Evolutionary conservation across 2,888 invertebrate species (phyloP).

Genomic region (Cartodere bifasciata): DNA sequence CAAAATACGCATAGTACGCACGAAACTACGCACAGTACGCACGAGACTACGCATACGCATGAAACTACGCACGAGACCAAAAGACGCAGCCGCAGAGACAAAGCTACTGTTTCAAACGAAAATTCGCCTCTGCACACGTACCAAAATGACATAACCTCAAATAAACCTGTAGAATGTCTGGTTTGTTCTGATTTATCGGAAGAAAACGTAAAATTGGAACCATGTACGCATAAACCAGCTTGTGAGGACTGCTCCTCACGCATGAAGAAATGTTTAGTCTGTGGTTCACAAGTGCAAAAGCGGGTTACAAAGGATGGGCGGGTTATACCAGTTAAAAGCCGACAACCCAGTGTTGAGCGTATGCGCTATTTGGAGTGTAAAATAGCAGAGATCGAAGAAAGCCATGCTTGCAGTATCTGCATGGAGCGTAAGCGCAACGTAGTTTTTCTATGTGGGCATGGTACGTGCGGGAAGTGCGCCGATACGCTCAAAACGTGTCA

Average conservation of each 20-base stretch:
- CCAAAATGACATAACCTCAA: constrained; percentile 25
- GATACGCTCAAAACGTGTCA: constrained; percentile 72
- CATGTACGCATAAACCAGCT: constrained; percentile 61
- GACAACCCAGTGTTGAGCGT: constrained; percentile 53
- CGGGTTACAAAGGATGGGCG: constrained; percentile 41
- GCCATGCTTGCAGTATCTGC: constrained; percentile 75
- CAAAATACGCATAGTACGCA: constrained; percentile 24
- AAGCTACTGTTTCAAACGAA: constrained; percentile 28
- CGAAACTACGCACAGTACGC: constrained; percentile 22
- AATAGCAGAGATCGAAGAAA: constrained; percentile 77
- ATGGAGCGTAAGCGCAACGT: constrained; percentile 75
- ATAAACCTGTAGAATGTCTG: constrained; percentile 47
- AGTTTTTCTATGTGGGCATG: constrained; percentile 81
- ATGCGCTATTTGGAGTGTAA: constrained; percentile 60
- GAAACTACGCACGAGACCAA: too few species aligned
- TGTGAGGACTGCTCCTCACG: constrained; percentile 63
- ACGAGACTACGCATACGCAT: too few species aligned
- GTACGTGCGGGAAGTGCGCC: constrained; percentile 71
- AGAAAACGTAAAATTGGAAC: constrained; percentile 51
- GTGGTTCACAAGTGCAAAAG: constrained; percentile 46
- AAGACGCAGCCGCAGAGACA: constrained; percentile 27
- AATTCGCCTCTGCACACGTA: constrained; percentile 27
- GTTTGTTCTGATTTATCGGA: constrained; percentile 58
- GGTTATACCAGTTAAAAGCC: constrained; percentile 35
- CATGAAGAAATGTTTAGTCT: constrained; percentile 65